A percentile compares a stretch with the other conserved stretches of the same genome.
Evolutionary conservation across 2,888 invertebrate species (phyloP).

Genomic region (Xestia ashworthii): DNA sequence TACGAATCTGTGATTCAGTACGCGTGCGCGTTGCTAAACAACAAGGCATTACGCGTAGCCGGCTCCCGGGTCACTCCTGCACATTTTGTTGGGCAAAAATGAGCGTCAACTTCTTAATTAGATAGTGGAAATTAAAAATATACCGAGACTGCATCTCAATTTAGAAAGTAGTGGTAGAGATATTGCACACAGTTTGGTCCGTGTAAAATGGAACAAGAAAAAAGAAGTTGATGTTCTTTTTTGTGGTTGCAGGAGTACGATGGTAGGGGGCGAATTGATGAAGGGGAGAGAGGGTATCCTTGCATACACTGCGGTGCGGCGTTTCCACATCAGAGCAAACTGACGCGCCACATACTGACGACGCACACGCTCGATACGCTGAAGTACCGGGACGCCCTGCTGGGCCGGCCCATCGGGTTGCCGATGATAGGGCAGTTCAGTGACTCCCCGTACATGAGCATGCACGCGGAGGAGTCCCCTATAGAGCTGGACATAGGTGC

Average conservation of each 20-base stretch:
- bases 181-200: slow-evolving; percentile 88
- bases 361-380: slow-evolving; percentile 97
- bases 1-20: slow-evolving; percentile 83
- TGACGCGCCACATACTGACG: slow-evolving; percentile 96
- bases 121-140: slow-evolving; percentile 85
- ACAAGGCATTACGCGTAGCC: slow-evolving; percentile 88
- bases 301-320: slow-evolving; percentile 97
- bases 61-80: slow-evolving; percentile 90
- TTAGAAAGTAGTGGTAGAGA: slow-evolving; percentile 90
- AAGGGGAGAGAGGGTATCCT: slow-evolving; percentile 92
- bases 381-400: slow-evolving; percentile 94
- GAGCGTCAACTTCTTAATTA: slow-evolving; percentile 96
- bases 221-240: slow-evolving; percentile 97
- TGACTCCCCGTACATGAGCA: slow-evolving; percentile 86
- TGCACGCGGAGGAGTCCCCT: slow-evolving; percentile 91
- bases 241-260: slow-evolving; percentile 97
- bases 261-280: slow-evolving; percentile 90
- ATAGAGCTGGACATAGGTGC: slow-evolving; percentile 90
- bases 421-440: slow-evolving; percentile 87
- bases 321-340: slow-evolving; percentile 97
- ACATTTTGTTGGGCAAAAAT: slow-evolving; percentile 93
- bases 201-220: slow-evolving; percentile 87
- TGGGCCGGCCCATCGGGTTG: slow-evolving; percentile 83
- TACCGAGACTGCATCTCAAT: slow-evolving; percentile 89
- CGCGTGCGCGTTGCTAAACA: slow-evolving; percentile 87